Evolutionary conservation across 2,113 vertebrate genomes (phyloP).

Genomic region (Peromyscus leucopus): DNA sequence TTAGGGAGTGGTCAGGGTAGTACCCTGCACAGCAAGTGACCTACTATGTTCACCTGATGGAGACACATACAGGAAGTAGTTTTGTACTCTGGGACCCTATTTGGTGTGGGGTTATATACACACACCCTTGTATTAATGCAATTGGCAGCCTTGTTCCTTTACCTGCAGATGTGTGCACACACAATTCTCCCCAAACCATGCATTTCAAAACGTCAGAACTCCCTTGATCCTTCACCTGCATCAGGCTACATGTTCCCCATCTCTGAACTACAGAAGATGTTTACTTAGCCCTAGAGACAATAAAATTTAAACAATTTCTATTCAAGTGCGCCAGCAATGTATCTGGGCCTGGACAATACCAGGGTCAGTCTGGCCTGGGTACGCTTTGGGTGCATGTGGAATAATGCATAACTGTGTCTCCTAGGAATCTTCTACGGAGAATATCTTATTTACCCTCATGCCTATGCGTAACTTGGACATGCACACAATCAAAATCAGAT

Average conservation of each 20-base stretch:
- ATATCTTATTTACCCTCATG: not conserved
- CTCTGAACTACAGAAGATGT: no score
- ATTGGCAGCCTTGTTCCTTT: not conserved
- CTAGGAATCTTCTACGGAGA: not conserved
- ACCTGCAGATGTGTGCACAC: no score
- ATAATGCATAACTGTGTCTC: not conserved
- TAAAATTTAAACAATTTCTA: not conserved
- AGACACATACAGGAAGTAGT: not conserved
- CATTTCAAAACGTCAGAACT: not conserved
- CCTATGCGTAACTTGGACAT: not conserved
- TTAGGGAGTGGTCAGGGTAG: not conserved
- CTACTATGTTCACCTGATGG: not conserved
- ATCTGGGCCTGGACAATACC: no score
- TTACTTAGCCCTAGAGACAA: not conserved
- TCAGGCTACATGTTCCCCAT: no score
- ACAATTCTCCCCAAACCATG: not conserved
- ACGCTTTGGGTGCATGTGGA: not conserved
- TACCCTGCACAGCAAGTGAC: rapidly evolving
- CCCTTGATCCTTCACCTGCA: no score
- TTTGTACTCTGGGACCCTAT: not conserved
- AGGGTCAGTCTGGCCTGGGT: not conserved
- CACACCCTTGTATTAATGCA: not conserved
- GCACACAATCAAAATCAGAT: not conserved
- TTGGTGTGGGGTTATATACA: not conserved
- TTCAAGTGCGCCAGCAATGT: no score